These are phyloP conservation scores for Marcusenius ussheri DNA, from an alignment of 2,113 vertebrate genomes.

Conservation along the genomic window DNA sequence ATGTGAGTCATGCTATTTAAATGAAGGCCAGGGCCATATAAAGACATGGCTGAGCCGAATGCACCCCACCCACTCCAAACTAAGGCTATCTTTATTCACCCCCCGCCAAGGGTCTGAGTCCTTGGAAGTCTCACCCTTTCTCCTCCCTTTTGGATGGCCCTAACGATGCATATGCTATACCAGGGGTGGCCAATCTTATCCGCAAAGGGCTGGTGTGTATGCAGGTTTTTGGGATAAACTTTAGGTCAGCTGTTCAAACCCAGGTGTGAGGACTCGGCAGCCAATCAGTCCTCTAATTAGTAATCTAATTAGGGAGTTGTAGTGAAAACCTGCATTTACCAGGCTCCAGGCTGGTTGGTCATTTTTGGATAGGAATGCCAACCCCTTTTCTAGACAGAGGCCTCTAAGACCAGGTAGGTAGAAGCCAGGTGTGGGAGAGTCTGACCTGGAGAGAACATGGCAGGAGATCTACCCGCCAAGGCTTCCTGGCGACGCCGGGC, in stretches of 20 bases:
- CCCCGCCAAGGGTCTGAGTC: not conserved
- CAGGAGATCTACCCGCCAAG: constrained; percentile 66
- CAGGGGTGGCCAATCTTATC: too few relatives aligned
- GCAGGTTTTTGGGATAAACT: too few relatives aligned
- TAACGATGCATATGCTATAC: not conserved
- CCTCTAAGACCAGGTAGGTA: not conserved
- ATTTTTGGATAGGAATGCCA: too few relatives aligned
- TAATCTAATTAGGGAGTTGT: too few relatives aligned
- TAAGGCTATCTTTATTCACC: not conserved
- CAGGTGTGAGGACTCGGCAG: too few relatives aligned
- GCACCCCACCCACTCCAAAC: not conserved
- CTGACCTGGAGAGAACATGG: constrained; percentile 90
- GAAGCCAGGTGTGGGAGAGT: not conserved
- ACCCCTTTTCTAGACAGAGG: not conserved
- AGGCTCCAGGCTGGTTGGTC: too few relatives aligned
- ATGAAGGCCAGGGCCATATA: not conserved
- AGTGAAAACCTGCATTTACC: too few relatives aligned
- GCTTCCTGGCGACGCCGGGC: constrained; percentile 79
- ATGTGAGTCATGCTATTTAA: not conserved
- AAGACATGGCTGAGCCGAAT: not conserved
- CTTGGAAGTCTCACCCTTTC: not conserved
- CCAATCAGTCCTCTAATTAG: too few relatives aligned
- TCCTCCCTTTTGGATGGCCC: not conserved
- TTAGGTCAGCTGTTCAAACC: too few relatives aligned
- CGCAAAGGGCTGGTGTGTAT: too few relatives aligned